phyloP scores from a whole-genome alignment of 2,888 invertebrate genomes.

The Argynnis bischoffii region DNA sequence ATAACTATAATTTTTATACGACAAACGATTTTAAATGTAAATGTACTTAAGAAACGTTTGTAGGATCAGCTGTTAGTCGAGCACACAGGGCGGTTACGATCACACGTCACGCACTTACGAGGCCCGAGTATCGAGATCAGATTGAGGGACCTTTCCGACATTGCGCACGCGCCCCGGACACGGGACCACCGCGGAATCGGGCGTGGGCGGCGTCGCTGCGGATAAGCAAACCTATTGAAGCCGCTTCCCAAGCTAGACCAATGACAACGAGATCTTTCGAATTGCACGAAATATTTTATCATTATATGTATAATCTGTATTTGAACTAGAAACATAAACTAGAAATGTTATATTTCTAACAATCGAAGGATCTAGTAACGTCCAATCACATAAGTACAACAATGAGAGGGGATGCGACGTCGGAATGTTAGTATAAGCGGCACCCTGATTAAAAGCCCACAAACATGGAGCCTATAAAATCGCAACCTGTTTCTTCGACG shows the following conservation, averaged over 20 bases:
- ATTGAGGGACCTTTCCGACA: constrained; percentile 59
- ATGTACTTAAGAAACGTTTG: background rate
- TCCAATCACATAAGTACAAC: constrained; percentile 20
- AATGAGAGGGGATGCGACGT: constrained; percentile 18
- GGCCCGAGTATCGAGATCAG: constrained; percentile 57
- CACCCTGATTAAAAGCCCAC: constrained; percentile 62
- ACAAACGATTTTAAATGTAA: too few relatives aligned
- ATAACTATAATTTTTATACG: too few relatives aligned
- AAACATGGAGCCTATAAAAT: constrained; percentile 65
- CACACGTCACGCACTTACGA: constrained; percentile 62
- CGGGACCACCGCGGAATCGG: constrained; percentile 66
- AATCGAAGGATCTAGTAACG: constrained; percentile 16
- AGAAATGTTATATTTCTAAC: constrained; percentile 1
- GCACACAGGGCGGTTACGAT: constrained; percentile 44
- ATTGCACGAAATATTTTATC: background rate
- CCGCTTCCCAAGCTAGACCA: constrained; percentile 24
- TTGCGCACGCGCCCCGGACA: constrained; percentile 72
- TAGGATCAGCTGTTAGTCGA: constrained; percentile 40
- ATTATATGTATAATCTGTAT: background rate
- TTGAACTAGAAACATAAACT: too few relatives aligned
- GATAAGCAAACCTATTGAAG: constrained; percentile 52
- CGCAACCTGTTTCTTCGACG: constrained; percentile 67
- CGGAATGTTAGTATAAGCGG: constrained; percentile 35
- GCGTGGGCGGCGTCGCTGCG: constrained; percentile 55
- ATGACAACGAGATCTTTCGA: constrained; percentile 13